Conservation (phyloP, 1,140 invertebrate species). For the Bicyclus anynana region DNA sequence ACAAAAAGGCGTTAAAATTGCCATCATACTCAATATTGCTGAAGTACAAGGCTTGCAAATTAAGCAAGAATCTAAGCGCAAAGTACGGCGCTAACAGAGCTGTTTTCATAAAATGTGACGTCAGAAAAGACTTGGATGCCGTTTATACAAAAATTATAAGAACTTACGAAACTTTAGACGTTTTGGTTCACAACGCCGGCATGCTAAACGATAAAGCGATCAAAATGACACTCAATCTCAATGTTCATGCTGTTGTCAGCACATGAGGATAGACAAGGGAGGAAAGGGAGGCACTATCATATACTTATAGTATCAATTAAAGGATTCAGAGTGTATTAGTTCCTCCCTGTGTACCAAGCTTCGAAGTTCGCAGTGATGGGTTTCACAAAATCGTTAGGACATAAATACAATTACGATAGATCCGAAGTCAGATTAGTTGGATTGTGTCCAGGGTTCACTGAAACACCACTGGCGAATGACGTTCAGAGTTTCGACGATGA, state of each 20-base stretch:
- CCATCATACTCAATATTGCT: slow-evolving; percentile 64
- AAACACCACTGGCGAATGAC: slow-evolving; percentile 55
- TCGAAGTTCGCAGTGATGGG: slow-evolving; percentile 82
- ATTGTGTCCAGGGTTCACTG: slow-evolving; percentile 76
- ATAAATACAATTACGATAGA: slow-evolving; percentile 74
- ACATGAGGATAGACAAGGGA: slow-evolving; percentile 79
- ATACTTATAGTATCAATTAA: slow-evolving; percentile 81
- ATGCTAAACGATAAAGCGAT: slow-evolving; percentile 76
- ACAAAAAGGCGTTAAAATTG: slow-evolving; percentile 38
- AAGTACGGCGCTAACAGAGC: slow-evolving; percentile 67
- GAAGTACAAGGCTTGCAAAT: slow-evolving; percentile 38
- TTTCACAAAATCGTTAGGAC: slow-evolving; percentile 76
- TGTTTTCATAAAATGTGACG: slow-evolving; percentile 69
- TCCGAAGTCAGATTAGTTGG: slow-evolving; percentile 76
- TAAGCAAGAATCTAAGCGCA: slow-evolving; percentile 48
- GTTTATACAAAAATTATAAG: slow-evolving; percentile 55
- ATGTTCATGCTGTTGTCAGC: slow-evolving; percentile 48
- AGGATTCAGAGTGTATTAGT: slow-evolving; percentile 78
- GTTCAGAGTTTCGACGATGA: slow-evolving; percentile 36
- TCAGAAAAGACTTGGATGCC: slow-evolving; percentile 64
- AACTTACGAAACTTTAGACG: slow-evolving; percentile 76
- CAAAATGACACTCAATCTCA: slow-evolving; percentile 55
- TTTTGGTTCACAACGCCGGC: slow-evolving; percentile 81
- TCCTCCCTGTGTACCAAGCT: slow-evolving; percentile 81
- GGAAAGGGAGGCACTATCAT: slow-evolving; percentile 82